Conservation (phyloP, 2,888 invertebrate species). For the Chydorus sphaericus region DNA sequence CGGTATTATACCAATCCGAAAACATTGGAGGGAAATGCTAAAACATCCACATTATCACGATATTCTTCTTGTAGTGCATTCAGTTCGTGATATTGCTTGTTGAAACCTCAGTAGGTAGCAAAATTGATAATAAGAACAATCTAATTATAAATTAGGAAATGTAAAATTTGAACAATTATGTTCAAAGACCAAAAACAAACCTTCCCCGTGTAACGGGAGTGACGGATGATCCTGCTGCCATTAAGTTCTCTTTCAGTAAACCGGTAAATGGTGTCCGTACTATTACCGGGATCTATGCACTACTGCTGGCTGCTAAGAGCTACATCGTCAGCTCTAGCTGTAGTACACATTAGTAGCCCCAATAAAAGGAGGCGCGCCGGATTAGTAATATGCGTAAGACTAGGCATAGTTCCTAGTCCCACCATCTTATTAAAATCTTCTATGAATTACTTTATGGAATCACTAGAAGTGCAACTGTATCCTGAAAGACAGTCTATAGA, state of each 20-base stretch:
- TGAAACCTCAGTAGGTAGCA: constrained; percentile 35
- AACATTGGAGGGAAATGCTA: constrained; percentile 35
- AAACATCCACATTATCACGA: constrained; percentile 25
- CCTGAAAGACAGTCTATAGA: no score
- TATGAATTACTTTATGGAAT: no score
- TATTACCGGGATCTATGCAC: no score
- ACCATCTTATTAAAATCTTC: no score
- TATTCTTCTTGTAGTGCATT: constrained; percentile 32
- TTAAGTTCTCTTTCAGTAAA: neutral
- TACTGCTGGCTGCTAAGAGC: no score
- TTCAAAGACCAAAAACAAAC: neutral
- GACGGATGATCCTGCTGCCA: neutral
- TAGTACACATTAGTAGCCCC: no score
- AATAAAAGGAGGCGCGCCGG: no score
- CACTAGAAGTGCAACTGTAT: no score
- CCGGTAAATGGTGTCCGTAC: no score
- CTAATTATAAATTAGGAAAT: constrained; percentile 18
- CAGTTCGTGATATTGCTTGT: constrained; percentile 31
- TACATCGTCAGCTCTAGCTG: no score
- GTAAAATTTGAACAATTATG: neutral
- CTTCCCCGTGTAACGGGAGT: neutral
- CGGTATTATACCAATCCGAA: constrained; percentile 27
- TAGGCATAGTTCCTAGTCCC: no score
- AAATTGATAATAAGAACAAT: constrained; percentile 32
- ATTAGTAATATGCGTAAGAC: no score